phyloP scores from a whole-genome alignment of 1,140 invertebrate species.

The Bombus soroeensis region DNA sequence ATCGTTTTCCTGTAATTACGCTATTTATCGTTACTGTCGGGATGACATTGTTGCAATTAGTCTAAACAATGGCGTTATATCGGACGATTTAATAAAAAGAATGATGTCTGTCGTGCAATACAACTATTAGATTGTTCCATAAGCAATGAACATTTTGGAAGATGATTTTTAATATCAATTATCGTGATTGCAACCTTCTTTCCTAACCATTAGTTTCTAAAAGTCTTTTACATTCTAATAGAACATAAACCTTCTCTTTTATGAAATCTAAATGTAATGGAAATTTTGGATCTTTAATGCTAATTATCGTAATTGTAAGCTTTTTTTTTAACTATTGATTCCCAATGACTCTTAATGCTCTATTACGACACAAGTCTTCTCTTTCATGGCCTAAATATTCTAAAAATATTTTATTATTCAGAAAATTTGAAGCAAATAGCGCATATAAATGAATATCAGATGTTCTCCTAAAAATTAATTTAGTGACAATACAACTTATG shows the following conservation, averaged over 20 bases:
- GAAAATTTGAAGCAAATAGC: no score
- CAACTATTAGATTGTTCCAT: not conserved
- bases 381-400: no score
- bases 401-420: no score
- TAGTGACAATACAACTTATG: not conserved
- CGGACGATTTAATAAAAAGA: not conserved
- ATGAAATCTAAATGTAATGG: not conserved
- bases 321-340: no score
- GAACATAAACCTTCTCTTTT: not conserved
- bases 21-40: not conserved
- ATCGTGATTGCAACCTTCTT: not conserved
- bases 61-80: not conserved
- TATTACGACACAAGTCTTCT: no score
- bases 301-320: no score
- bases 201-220: not conserved
- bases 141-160: not conserved
- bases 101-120: conserved; percentile 7
- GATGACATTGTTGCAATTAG: not conserved
- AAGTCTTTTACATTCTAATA: not conserved
- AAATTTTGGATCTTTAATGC: not conserved
- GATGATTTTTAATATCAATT: not conserved
- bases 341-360: no score
- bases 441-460: not conserved
- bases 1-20: not conserved
- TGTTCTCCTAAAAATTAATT: no score